Evolutionary conservation across 2,113 vertebrate genomes (phyloP), one percentile per base, ranked within the genome.

Genomic region (Columbina picui): DNA sequence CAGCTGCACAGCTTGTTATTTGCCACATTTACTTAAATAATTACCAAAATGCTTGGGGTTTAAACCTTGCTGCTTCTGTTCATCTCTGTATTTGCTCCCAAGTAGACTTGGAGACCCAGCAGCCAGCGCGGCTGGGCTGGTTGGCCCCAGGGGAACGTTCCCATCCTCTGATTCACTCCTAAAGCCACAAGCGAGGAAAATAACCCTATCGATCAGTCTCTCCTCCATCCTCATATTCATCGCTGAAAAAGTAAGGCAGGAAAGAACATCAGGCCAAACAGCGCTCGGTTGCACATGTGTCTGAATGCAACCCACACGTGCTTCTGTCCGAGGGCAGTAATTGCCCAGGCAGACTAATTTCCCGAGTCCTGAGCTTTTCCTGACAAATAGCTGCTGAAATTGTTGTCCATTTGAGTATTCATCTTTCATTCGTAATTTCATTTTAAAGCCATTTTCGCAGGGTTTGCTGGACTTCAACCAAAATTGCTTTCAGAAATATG

Each of bases 401-500:
- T 13, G 57, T 92, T 89, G 32, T 74, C 77, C 61, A 39, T 84
- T 60, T 92, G 43, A 68, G 56, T 64, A 92, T 78, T 84, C 89
- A 64, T 78, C 71, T 86, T 69, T 39, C 61, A 79, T 63, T 69
- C 41, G 32, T 64, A 84, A 94, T 79, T 93, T 63, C 22, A 60
- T 84, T 91, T 94, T 9, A 55, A 90, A 91, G 17, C 27, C 13
- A 50, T 78, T 71, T 39, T 88, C 77, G 9, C 68, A 98, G 98
- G 98, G 97, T 47, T 21, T 98, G 2, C 3, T 92, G 41, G 21
- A 38, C 17, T 98, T 97, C 82, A 96, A 98, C 74, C 64, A 16
- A 20, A 90, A 97, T 32, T 98, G 98, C 92, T 97, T 96, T 27
- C 89, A 97, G 78, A 98, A 98, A 90, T 98, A 98, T 41, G 97